Base-by-base conservation (phyloP, 2,113 vertebrate species). In the Bothrops jararaca region DNA sequence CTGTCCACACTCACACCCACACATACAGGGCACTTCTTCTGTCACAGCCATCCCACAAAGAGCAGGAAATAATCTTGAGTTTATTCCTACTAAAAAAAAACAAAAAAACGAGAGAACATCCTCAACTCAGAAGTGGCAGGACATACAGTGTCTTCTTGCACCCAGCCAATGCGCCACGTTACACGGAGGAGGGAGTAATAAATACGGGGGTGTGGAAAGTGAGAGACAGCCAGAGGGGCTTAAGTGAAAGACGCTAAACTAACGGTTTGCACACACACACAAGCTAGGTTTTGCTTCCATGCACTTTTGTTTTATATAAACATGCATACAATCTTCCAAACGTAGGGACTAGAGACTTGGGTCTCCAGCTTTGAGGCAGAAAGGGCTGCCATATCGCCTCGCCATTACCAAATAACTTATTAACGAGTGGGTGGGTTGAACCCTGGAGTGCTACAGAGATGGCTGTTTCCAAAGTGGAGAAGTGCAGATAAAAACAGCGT, bases 121-220 rank as follows among this genome's bases (percentile, higher is more conserved):
- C 92, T 58, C 20, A 85, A 26, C 53, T 50, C 53, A 53, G 39
- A 39, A 34, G 56, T 18, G 39, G 48, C 88, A 90, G 42, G 52
- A 92, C 6, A 54, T 86, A 86, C 88, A 90, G 54, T n/a, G 89
- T 54, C 60, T 8, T 90, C 88, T n/a, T 86, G 92, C 89, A 50
- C 26, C 23, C 74, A 90, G 29, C 56, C 69, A 48, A 6, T 69
- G 22, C 53, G 45, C 60, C 24, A 12, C 22, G 12, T 89, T 45
- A n/a, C 91, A 80, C 60, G 5, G 18, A 53, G 11, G 53, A 34
- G n/a, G 89, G 89, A 7, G 42, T 64, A 86, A 90, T 90, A 93
- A 93, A 93, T 90, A 93, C 6, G 8, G 74, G 53, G 92, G 24
- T 12, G 20, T 74, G 50, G 13, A 26, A 11, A 85, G n/a, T 7